A percentile compares a stretch with the other conserved stretches of the same genome.
Conservation (phyloP, 2,888 invertebrate species). For the Drosophila falleni region DNA sequence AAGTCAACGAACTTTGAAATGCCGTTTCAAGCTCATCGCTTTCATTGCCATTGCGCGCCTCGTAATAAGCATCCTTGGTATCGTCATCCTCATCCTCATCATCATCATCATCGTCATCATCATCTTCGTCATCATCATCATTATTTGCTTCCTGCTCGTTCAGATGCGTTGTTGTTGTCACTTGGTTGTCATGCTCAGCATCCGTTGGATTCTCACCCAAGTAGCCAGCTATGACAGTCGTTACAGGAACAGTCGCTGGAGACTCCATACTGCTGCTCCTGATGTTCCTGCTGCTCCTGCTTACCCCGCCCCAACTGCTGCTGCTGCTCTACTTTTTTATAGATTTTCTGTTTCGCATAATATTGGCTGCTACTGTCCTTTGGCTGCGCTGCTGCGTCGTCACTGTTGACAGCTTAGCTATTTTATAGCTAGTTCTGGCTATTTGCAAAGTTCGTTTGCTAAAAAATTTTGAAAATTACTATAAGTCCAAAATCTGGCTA, state of each 20-base stretch:
- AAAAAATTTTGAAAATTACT: no score
- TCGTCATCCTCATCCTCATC: slow-evolving; percentile 70
- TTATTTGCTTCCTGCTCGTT: slow-evolving; percentile 63
- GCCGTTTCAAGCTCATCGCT: slow-evolving; percentile 76
- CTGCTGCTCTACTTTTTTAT: slow-evolving; percentile 74
- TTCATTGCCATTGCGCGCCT: slow-evolving; percentile 76
- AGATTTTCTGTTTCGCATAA: slow-evolving; percentile 69
- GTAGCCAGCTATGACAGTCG: slow-evolving; percentile 36
- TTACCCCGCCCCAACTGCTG: slow-evolving; percentile 54
- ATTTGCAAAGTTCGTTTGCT: no score
- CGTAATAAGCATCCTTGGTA: slow-evolving; percentile 74
- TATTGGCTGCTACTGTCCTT: slow-evolving; percentile 47
- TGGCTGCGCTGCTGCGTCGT: slow-evolving; percentile 51
- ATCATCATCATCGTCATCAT: slow-evolving; percentile 65
- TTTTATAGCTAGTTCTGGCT: no score
- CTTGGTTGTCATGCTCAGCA: slow-evolving; percentile 46
- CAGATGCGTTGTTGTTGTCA: slow-evolving; percentile 31
- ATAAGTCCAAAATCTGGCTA: no score
- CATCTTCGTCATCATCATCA: slow-evolving; percentile 58
- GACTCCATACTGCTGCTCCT: slow-evolving; percentile 55
- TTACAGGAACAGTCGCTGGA: slow-evolving; percentile 43
- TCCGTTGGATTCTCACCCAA: slow-evolving; percentile 42
- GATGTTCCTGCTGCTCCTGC: slow-evolving; percentile 24
- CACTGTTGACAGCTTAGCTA: slow-evolving; percentile 11
- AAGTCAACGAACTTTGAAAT: slow-evolving; percentile 71